Evolutionary conservation across 2,797 vertebrate genomes (phyloP).

Genomic region (Linurgus olivaceus): DNA sequence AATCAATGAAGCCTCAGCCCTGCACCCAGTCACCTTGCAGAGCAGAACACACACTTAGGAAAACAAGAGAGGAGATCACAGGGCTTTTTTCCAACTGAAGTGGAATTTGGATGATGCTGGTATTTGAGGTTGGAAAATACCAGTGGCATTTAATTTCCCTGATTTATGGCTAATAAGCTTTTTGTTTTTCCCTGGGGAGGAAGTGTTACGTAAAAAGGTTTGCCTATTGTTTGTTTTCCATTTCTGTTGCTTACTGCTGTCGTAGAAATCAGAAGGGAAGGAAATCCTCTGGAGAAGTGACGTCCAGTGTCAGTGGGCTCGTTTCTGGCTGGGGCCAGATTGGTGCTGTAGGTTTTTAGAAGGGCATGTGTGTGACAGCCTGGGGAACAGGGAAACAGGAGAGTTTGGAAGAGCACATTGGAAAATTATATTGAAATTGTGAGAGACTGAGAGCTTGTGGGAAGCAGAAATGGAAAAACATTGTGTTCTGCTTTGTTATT

Average conservation of each 20-base stretch:
- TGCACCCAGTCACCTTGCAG: background rate
- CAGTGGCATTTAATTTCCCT: background rate
- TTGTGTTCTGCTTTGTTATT: constrained; percentile 42
- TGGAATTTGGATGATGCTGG: background rate
- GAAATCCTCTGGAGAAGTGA: constrained; percentile 40
- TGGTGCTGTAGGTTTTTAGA: background rate
- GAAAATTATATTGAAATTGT: constrained; percentile 37
- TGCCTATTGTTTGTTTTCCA: background rate
- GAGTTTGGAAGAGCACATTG: constrained; percentile 8
- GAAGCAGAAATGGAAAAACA: constrained; percentile 58
- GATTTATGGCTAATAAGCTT: background rate
- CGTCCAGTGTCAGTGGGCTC: background rate
- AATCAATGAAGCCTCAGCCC: background rate
- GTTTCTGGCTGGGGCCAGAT: background rate
- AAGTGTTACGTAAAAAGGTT: background rate
- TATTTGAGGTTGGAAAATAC: background rate
- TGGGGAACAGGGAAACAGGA: background rate
- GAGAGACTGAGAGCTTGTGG: background rate
- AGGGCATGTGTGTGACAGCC: rapidly evolving
- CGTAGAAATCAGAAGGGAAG: constrained; percentile 9
- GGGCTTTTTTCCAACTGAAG: background rate
- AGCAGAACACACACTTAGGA: background rate
- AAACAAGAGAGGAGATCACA: background rate
- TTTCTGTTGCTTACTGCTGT: background rate
- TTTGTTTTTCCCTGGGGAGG: background rate